Evolutionary conservation across 2,113 vertebrate species (phyloP).

Genomic region (Clarias batrachus): DNA sequence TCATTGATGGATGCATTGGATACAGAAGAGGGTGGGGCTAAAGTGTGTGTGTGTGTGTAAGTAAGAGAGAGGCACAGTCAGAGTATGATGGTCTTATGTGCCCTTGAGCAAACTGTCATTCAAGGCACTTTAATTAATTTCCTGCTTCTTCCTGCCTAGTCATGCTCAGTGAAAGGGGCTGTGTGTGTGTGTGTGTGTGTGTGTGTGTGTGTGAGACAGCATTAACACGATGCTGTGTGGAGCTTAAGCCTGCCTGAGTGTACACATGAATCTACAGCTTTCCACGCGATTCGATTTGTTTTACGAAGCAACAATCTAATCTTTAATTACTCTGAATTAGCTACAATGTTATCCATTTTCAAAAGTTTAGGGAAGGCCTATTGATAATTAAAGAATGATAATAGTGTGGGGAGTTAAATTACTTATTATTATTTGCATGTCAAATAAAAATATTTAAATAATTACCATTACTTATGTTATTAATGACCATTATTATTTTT

Average conservation of each 20-base stretch:
- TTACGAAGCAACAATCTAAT: not conserved
- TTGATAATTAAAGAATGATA: too few relatives aligned
- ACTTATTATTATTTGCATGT: not conserved
- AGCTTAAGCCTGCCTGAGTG: constrained; percentile 37
- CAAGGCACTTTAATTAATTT: constrained; percentile 75
- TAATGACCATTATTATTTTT: not conserved
- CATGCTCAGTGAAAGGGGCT: constrained; percentile 49
- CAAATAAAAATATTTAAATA: not conserved
- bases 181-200: constrained; percentile 3
- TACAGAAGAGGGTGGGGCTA: constrained; percentile 51
- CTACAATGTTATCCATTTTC: not conserved
- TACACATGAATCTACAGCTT: not conserved
- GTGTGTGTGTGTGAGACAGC: constrained; percentile 30
- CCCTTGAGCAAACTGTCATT: constrained; percentile 77
- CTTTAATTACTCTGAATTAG: not conserved
- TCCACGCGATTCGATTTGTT: not conserved
- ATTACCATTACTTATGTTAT: not conserved
- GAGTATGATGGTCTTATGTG: constrained; percentile 59
- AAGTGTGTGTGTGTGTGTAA: constrained; percentile 18
- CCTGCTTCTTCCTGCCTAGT: constrained; percentile 55
- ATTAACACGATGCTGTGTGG: constrained; percentile 55
- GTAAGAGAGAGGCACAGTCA: constrained; percentile 53
- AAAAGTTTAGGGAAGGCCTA: not conserved
- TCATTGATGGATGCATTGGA: constrained; percentile 64
- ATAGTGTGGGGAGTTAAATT: not conserved